phyloP scores from a whole-genome alignment of 2,113 vertebrate genomes.

The human (Homo sapiens) region GRCh38 chr20:8602001-8602500 shows the following conservation, averaged over 20 bases:
- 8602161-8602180: neutral
- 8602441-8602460: constrained; percentile 61
- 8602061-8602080: neutral
- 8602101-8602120: neutral
- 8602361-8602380: constrained; percentile 64
- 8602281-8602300: constrained; percentile 59
- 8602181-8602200: neutral
- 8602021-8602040: neutral
- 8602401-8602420: constrained; percentile 69
- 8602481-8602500: constrained; percentile 64
- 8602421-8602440: constrained; percentile 66
- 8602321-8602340: constrained; percentile 67
- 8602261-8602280: constrained; percentile 27
- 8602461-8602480: constrained; percentile 64
- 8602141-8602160: neutral
- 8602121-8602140: constrained; percentile 3
- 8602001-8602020: neutral
- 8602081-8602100: neutral
- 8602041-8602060: neutral
- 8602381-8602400: constrained; percentile 70
- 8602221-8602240: constrained; percentile 7
- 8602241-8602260: constrained; percentile 43
- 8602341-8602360: constrained; percentile 69
- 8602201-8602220: neutral
- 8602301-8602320: constrained; percentile 50